These are phyloP conservation scores for Ptilorrhoa leucosticta DNA, from an alignment of 2,113 vertebrate genomes.

Conservation along the genomic window DNA sequence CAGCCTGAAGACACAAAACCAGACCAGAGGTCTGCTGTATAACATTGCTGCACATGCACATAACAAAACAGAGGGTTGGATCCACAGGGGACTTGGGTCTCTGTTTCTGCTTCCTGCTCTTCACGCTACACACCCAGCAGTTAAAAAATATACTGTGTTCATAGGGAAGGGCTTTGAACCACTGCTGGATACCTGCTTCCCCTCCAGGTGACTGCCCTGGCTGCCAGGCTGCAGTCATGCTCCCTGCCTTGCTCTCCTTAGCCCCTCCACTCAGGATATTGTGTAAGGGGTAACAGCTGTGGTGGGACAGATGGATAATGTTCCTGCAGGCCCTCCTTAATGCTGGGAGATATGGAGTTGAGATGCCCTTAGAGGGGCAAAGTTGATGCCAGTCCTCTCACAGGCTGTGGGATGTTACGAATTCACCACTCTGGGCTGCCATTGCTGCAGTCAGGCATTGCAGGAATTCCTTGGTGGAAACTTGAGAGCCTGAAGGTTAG, in stretches of 20 bases:
- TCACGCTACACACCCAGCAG: neutral
- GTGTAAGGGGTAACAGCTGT: neutral
- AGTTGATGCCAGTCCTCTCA: fast-evolving
- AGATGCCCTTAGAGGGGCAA: neutral
- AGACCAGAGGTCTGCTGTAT: constrained; percentile 46
- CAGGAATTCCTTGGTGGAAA: neutral
- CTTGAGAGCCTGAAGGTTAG: neutral
- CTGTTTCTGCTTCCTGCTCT: neutral
- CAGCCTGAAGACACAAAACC: constrained; percentile 59
- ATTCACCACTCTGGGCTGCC: neutral
- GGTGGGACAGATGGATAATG: neutral
- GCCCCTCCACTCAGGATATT: fast-evolving
- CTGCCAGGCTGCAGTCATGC: neutral
- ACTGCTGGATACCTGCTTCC: neutral
- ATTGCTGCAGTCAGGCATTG: neutral
- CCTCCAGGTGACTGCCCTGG: neutral
- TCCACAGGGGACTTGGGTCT: neutral
- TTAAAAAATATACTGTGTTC: neutral
- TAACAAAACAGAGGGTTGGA: neutral
- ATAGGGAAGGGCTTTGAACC: neutral
- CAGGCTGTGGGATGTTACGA: fast-evolving
- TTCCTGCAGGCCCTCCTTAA: neutral
- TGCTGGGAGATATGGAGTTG: neutral
- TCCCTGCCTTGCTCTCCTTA: neutral
- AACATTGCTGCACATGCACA: neutral